phyloP scores from a whole-genome alignment of 2,797 vertebrate genomes.

The Sebastolobus altivelis region DNA sequence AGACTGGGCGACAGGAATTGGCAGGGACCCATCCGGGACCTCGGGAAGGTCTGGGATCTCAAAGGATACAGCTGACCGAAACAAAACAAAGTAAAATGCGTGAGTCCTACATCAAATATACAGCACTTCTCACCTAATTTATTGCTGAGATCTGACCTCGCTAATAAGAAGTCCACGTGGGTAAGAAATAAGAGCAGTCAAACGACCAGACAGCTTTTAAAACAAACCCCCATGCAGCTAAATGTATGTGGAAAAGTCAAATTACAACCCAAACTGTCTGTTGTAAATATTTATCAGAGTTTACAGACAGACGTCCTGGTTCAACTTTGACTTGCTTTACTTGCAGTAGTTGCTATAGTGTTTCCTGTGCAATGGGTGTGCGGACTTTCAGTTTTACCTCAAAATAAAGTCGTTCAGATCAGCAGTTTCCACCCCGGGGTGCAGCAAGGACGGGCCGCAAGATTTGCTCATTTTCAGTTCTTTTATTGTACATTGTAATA shows the following conservation, averaged over 20 bases:
- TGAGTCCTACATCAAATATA: background rate
- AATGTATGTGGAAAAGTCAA: background rate
- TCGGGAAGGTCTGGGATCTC: conserved; percentile 75
- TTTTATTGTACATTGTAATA: background rate
- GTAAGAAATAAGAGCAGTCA: background rate
- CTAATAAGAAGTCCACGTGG: background rate
- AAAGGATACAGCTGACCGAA: conserved; percentile 77
- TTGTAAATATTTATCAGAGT: conserved; percentile 19
- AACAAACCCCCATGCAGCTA: background rate
- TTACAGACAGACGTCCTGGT: conserved; percentile 9
- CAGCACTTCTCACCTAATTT: background rate
- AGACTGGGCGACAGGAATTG: conserved; percentile 24
- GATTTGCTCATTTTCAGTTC: background rate
- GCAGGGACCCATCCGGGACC: conserved; percentile 16
- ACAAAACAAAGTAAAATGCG: background rate
- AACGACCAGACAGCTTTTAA: background rate
- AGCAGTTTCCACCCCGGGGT: background rate
- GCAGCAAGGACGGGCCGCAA: background rate
- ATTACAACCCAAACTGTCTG: background rate
- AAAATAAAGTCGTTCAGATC: background rate
- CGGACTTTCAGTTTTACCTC: conserved; percentile 3
- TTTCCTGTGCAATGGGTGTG: conserved; percentile 28
- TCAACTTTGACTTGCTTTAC: background rate
- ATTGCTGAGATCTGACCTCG: background rate
- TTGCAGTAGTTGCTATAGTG: background rate